phyloP scores from a whole-genome alignment of 2,888 invertebrate genomes.

The Thereva unica region DNA sequence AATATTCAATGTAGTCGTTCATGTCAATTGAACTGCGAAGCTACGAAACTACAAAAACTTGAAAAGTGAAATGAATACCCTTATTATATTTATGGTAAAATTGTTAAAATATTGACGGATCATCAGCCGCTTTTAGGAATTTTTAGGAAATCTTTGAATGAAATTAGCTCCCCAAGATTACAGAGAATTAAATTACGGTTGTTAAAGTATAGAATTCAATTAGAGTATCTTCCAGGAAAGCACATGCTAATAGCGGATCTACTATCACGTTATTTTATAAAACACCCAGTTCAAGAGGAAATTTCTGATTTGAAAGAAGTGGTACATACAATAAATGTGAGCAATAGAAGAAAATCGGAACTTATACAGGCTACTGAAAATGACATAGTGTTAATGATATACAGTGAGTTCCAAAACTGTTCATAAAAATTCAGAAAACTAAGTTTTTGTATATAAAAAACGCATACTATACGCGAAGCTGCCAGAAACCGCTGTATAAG shows the following conservation, averaged over 20 bases:
- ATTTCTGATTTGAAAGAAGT: slow-evolving; percentile 38
- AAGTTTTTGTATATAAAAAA: too few relatives aligned
- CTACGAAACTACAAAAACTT: too few relatives aligned
- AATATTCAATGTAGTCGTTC: too few relatives aligned
- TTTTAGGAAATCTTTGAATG: too few relatives aligned
- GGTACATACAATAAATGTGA: slow-evolving; percentile 41
- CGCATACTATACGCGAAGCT: too few relatives aligned
- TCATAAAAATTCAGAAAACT: too few relatives aligned
- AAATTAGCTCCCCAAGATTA: too few relatives aligned
- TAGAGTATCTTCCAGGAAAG: slow-evolving; percentile 43
- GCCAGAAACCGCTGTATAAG: too few relatives aligned
- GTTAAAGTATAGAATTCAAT: slow-evolving; percentile 37
- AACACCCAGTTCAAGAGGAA: slow-evolving; percentile 24
- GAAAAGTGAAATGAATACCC: too few relatives aligned
- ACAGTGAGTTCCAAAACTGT: too few relatives aligned
- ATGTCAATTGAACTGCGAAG: too few relatives aligned
- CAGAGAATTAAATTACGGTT: too few relatives aligned
- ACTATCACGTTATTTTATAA: slow-evolving; percentile 20
- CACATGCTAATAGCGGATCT: slow-evolving; percentile 42
- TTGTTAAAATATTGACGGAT: slow-evolving; percentile 37
- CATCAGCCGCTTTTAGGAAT: slow-evolving; percentile 40
- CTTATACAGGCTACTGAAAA: slow-evolving; percentile 14
- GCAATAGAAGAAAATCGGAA: slow-evolving; percentile 12
- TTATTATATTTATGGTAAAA: slow-evolving; percentile 41
- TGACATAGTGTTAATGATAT: slow-evolving; percentile 16